These are phyloP conservation scores for Hapalemur alaotrensis DNA, from an alignment of 2,797 vertebrate genomes.

Conservation along the genomic window DNA sequence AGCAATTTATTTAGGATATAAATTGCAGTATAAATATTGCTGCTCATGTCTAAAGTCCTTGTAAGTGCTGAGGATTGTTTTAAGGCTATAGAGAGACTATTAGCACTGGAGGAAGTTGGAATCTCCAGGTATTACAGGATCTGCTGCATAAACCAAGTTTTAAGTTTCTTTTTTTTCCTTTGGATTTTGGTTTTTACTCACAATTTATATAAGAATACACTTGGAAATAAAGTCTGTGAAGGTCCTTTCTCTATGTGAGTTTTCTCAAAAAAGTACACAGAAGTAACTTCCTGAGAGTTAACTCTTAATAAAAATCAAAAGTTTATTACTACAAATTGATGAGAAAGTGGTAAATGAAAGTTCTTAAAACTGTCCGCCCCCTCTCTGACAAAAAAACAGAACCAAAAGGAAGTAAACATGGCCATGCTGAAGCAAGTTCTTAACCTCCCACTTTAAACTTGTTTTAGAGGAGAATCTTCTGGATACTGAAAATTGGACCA, in stretches of 20 bases:
- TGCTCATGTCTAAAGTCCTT: neutral
- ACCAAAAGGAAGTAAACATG: neutral
- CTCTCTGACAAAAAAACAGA: neutral
- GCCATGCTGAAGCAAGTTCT: neutral
- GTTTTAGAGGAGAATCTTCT: neutral
- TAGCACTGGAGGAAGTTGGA: neutral
- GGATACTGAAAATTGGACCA: neutral
- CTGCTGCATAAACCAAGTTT: neutral
- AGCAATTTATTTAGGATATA: neutral
- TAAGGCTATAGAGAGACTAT: neutral
- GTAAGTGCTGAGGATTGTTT: neutral
- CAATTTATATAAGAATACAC: conserved; percentile 3
- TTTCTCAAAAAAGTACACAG: neutral
- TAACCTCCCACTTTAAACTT: neutral
- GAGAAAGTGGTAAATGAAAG: neutral
- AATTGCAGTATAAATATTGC: neutral
- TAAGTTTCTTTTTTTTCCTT: neutral
- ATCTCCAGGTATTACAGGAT: neutral
- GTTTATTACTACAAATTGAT: neutral
- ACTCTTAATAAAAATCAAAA: conserved; percentile 9
- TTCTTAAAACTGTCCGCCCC: neutral
- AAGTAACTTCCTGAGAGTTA: neutral
- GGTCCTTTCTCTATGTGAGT: neutral
- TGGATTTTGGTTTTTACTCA: neutral
- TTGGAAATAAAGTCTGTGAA: conserved; percentile 14